phyloP scores from a whole-genome alignment of 2,113 vertebrate species.

The Toxostoma redivivum region DNA sequence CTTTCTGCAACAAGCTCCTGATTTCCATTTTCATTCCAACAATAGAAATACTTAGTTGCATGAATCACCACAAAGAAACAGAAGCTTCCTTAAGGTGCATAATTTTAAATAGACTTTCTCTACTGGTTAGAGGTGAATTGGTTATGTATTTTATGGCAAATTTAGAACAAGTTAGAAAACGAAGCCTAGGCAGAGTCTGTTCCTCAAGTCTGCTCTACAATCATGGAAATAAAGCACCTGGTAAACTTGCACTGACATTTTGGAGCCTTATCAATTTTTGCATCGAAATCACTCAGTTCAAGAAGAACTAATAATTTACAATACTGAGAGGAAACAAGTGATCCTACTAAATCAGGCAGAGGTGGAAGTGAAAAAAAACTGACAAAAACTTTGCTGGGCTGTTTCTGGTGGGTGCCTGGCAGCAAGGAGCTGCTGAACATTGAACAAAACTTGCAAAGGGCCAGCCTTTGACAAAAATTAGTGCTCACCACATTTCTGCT shows the following conservation, averaged over 20 bases:
- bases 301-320: neutral
- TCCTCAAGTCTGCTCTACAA: neutral
- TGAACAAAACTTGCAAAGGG: neutral
- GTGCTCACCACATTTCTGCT: neutral
- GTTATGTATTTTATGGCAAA: neutral
- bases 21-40: slow-evolving; percentile 22
- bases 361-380: neutral
- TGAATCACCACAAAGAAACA: neutral
- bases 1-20: neutral
- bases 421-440: neutral
- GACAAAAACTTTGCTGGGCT: neutral
- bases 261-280: neutral
- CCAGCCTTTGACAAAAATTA: neutral
- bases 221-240: neutral
- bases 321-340: neutral
- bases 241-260: neutral
- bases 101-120: neutral
- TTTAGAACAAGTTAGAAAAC: neutral
- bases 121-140: neutral
- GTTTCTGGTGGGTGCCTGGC: neutral
- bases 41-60: neutral
- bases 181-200: neutral
- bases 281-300: neutral
- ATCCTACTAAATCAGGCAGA: neutral
- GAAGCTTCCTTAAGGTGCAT: neutral